Evolutionary conservation across 2,888 invertebrate genomes (phyloP).

Genomic region (Cecidostiba fungosa): DNA sequence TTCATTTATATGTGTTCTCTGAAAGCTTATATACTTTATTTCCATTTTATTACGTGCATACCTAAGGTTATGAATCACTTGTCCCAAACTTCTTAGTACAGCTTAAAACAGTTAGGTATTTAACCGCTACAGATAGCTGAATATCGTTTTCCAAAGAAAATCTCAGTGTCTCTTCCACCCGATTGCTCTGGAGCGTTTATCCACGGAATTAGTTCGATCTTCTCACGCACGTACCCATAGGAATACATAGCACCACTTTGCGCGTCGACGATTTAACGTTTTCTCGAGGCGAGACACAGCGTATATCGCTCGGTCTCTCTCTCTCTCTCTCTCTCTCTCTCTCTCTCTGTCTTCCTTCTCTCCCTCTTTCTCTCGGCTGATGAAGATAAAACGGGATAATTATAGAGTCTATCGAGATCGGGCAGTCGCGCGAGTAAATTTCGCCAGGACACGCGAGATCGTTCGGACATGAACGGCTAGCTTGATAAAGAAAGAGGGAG

Average conservation of each 20-base stretch:
- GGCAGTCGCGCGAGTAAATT: conserved; percentile 75
- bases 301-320: neutral
- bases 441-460: conserved; percentile 76
- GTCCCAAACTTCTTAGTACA: too few relatives aligned
- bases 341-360: neutral
- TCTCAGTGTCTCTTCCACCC: neutral
- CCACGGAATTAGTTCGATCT: neutral
- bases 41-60: too few relatives aligned
- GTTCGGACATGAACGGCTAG: conserved; percentile 71
- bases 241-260: conserved; percentile 63
- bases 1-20: too few relatives aligned
- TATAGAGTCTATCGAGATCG: conserved; percentile 78
- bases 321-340: neutral
- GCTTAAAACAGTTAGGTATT: too few relatives aligned
- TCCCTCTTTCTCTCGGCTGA: conserved; percentile 65
- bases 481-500: conserved; percentile 55
- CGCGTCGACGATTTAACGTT: conserved; percentile 65
- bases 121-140: too few relatives aligned
- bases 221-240: conserved; percentile 13
- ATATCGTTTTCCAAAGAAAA: neutral
- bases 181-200: neutral
- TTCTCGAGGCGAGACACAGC: conserved; percentile 54
- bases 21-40: too few relatives aligned
- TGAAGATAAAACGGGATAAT: conserved; percentile 79
- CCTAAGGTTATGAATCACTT: too few relatives aligned